Percentiles rank a stretch among this genome's conserved stretches.
Evolutionary conservation across 2,113 vertebrate genomes (phyloP).

Genomic region (Leptobrachium leishanense): DNA sequence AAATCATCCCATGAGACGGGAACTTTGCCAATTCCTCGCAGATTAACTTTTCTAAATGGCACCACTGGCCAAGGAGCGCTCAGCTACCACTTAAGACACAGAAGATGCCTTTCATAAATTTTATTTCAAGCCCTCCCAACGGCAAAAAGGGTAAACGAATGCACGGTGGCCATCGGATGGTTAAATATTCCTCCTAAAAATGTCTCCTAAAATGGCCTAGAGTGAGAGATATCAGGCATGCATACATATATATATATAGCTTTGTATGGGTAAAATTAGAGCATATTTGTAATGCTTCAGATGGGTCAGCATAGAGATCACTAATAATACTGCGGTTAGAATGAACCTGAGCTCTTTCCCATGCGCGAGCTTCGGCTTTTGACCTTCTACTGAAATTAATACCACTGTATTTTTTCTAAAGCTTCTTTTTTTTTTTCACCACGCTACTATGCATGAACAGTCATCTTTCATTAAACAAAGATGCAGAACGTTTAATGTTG

Average conservation of each 20-base stretch:
- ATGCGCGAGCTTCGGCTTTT: constrained; percentile 63
- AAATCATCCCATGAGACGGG: constrained; percentile 77
- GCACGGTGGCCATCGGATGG: not conserved
- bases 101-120: too few relatives aligned
- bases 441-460: not conserved
- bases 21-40: constrained; percentile 79
- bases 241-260: constrained; percentile 61
- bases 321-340: constrained; percentile 64
- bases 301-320: constrained; percentile 60
- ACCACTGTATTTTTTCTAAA: constrained; percentile 35
- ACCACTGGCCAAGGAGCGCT: constrained; percentile 72
- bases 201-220: constrained; percentile 74
- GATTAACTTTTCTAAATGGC: constrained; percentile 82
- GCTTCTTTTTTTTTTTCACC: not conserved
- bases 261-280: constrained; percentile 70
- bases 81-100: too few relatives aligned
- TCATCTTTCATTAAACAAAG: not conserved
- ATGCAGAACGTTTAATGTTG: not conserved
- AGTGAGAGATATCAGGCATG: constrained; percentile 68
- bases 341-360: constrained; percentile 70
- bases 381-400: constrained; percentile 56
- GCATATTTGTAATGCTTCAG: constrained; percentile 78
- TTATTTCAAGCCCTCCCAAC: too few relatives aligned
- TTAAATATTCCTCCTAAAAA: constrained; percentile 75
- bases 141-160: too few relatives aligned